Percentiles rank a stretch among this genome's conserved stretches.
Evolutionary conservation across 2,797 vertebrate species (phyloP).

Genomic region (Hylomyscus alleni): DNA sequence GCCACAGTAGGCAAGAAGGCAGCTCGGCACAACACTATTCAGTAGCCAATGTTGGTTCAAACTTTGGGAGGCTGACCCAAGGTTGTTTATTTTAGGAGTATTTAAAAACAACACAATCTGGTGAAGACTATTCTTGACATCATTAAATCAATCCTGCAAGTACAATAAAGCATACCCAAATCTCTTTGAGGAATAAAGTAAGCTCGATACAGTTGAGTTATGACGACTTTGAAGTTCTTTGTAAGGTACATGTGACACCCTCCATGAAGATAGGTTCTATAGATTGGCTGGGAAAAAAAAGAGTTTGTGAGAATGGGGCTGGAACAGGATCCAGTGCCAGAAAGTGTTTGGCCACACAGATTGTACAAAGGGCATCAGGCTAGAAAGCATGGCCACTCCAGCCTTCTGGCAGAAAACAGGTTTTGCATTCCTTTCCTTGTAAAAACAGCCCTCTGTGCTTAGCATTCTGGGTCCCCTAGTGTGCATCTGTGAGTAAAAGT

Average conservation of each 20-base stretch:
- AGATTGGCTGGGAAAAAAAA: background rate
- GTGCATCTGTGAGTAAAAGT: background rate
- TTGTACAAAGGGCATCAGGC: background rate
- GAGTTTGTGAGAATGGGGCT: background rate
- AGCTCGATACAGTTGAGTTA: background rate
- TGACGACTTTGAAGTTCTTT: background rate
- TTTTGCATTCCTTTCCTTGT: background rate
- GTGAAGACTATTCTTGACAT: background rate
- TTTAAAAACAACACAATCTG: background rate
- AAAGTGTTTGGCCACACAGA: background rate
- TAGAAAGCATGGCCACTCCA: background rate
- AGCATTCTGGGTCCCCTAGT: background rate
- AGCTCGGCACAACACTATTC: background rate
- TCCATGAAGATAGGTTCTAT: background rate
- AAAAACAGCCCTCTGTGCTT: background rate
- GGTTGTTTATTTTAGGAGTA: background rate
- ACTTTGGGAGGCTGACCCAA: background rate
- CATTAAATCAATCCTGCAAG: background rate
- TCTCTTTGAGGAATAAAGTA: background rate
- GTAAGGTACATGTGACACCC: background rate
- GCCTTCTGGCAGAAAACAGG: background rate
- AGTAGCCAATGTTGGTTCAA: background rate
- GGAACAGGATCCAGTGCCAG: background rate
- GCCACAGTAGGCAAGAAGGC: background rate
- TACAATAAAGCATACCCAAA: background rate